Percentiles rank a stretch among this genome's conserved stretches.
Evolutionary conservation across 2,797 vertebrate genomes (phyloP).

Genomic region (Enteromius anoplus): DNA sequence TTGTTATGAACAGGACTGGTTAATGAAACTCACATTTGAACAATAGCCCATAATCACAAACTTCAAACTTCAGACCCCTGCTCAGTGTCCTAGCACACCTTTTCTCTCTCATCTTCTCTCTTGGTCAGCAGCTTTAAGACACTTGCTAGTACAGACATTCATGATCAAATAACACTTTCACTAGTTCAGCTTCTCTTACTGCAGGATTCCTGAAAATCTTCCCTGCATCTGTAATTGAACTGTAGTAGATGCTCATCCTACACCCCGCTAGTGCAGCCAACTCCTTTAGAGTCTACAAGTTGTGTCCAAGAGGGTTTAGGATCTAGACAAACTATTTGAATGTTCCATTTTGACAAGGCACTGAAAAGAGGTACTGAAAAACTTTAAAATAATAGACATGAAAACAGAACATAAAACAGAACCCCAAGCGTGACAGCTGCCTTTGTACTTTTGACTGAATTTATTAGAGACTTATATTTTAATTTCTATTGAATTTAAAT

Average conservation of each 20-base stretch:
- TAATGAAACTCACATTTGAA: slow-evolving; percentile 77
- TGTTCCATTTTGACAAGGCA: slow-evolving; percentile 69
- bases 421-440: neutral
- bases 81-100: slow-evolving; percentile 72
- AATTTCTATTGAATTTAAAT: neutral
- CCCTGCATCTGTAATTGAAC: slow-evolving; percentile 64
- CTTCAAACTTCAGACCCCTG: slow-evolving; percentile 64
- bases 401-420: no score
- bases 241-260: slow-evolving; percentile 58
- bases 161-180: slow-evolving; percentile 74
- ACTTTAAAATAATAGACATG: no score
- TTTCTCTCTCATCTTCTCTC: slow-evolving; percentile 62
- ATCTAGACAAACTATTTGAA: slow-evolving; percentile 72
- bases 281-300: slow-evolving; percentile 69
- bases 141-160: slow-evolving; percentile 73
- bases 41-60: slow-evolving; percentile 65
- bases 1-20: slow-evolving; percentile 54
- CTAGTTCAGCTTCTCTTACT: slow-evolving; percentile 60
- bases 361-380: slow-evolving; percentile 59
- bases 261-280: slow-evolving; percentile 65
- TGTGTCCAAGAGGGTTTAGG: slow-evolving; percentile 64
- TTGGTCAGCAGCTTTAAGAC: slow-evolving; percentile 52
- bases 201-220: slow-evolving; percentile 66
- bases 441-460: neutral
- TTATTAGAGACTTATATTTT: neutral